phyloP scores from a whole-genome alignment of 2,888 invertebrate species.

The Rhamnusium bicolor region DNA sequence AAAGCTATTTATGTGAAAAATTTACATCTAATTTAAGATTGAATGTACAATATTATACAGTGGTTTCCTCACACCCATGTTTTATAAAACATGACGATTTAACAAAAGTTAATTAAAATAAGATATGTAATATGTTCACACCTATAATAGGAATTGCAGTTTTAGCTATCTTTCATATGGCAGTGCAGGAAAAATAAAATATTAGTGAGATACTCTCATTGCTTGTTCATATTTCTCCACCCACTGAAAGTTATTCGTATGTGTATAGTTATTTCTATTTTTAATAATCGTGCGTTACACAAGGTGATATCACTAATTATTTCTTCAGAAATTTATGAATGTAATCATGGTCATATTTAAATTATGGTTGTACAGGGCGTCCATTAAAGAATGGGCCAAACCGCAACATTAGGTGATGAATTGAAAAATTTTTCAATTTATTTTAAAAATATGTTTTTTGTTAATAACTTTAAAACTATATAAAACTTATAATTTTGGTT shows the following conservation, averaged over 20 bases:
- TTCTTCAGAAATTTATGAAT: slow-evolving; percentile 9
- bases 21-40: not conserved
- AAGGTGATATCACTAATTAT: slow-evolving; percentile 9
- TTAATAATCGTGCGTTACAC: slow-evolving; percentile 1
- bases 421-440: too few species aligned
- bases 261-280: slow-evolving; percentile 9
- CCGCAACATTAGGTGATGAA: too few species aligned
- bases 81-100: slow-evolving; percentile 6
- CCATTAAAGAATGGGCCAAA: too few species aligned
- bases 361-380: not conserved
- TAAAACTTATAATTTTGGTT: too few species aligned
- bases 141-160: slow-evolving; percentile 29
- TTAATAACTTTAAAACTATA: too few species aligned
- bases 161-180: slow-evolving; percentile 17
- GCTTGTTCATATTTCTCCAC: slow-evolving; percentile 12
- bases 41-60: not conserved
- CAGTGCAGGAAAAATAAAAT: not conserved
- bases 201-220: not conserved
- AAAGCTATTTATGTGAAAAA: not conserved
- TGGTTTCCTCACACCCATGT: slow-evolving; percentile 22
- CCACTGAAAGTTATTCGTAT: slow-evolving; percentile 10
- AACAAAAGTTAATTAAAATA: slow-evolving; percentile 21
- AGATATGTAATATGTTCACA: slow-evolving; percentile 24
- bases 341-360: slow-evolving; percentile 10
- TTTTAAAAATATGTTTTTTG: too few species aligned